phyloP scores from a whole-genome alignment of 2,888 invertebrate genomes.

The Carterocephalus palaemon region DNA sequence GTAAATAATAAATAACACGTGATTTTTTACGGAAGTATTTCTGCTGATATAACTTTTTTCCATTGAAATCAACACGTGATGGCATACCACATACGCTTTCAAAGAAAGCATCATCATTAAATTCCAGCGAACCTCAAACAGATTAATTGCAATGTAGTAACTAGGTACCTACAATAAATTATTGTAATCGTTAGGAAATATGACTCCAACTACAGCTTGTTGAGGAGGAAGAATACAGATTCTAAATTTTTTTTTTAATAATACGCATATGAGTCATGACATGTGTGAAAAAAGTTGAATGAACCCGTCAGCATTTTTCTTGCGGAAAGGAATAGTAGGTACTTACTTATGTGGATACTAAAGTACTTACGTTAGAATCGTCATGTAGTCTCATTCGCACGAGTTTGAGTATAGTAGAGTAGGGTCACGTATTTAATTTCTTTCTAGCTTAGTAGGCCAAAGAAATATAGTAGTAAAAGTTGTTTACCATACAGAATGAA shows the following conservation, averaged over 20 bases:
- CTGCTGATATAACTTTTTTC: conserved; percentile 7
- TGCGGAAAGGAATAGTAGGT: conserved; percentile 1
- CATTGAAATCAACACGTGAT: conserved; percentile 15
- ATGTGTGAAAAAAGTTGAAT: conserved; percentile 33
- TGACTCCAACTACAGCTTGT: background rate
- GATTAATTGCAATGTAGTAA: background rate
- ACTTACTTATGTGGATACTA: too few species aligned
- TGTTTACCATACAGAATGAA: too few species aligned
- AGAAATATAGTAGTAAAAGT: too few species aligned
- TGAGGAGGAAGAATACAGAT: background rate
- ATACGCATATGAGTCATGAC: conserved; percentile 20
- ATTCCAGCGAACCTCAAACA: conserved; percentile 18
- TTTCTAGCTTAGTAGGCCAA: too few species aligned
- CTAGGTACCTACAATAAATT: too few species aligned
- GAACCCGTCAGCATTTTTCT: too few species aligned
- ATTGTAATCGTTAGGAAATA: conserved; percentile 23
- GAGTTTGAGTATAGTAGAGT: conserved; percentile 10
- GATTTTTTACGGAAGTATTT: conserved; percentile 5
- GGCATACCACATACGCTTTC: conserved; percentile 24
- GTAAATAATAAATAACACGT: too few species aligned
- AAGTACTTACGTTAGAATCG: background rate
- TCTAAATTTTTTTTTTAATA: conserved; percentile 1
- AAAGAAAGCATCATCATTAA: conserved; percentile 31
- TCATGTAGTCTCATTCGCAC: background rate
- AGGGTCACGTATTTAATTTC: too few species aligned